Evolutionary conservation across 2,113 vertebrate genomes (phyloP), one percentile per base, ranked within the genome.

Genomic region (Saguinus imperator): DNA sequence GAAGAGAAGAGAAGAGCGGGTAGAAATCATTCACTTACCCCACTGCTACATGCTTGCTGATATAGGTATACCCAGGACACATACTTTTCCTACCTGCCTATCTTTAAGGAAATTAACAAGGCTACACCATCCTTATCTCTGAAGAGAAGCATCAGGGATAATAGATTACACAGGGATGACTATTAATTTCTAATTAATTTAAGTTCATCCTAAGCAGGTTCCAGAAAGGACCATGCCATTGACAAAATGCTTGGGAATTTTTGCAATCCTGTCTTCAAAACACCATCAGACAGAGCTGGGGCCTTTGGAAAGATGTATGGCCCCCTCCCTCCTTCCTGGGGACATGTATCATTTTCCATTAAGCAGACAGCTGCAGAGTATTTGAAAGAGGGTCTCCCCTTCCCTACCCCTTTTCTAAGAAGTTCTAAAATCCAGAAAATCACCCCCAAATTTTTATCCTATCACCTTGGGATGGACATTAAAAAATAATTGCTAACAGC

Each of bases 401-500:
- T 58, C 52, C 55, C 58, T 18, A 37, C 5, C 25, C 4, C 4
- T 18, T 75, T 76, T 80, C 64, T 82, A 96, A 88, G 76, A 73
- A 89, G 96, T 96, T 84, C 88, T 90, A 73, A 87, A 85, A 94
- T 87, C 83, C 84, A 90, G 79, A 81, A 92, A 90, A 96, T 88
- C 29, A 79, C 68, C 55, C n/a, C 7, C 57, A 32, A 40, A 87
- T 92, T 94, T 95, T 83, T 45, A 37, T 75, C 61, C 66, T 66
- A 5, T 55, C 3, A 72, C 92, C 80, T 50, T 76, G 52, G 43
- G 20, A n/a, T n/a, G 58, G n/a, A 82, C 95, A 94, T 97, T 95
- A 96, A 96, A 97, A 97, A 97, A 97, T 96, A 52, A 98, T 98
- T 97, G 96, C 98, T 98, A 98, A 98, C 97, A 93, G 98, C 96